A percentile compares a stretch with the other conserved stretches of the same genome.
phyloP scores from a whole-genome alignment of 2,888 invertebrate genomes.

The Nemurella pictetii region DNA sequence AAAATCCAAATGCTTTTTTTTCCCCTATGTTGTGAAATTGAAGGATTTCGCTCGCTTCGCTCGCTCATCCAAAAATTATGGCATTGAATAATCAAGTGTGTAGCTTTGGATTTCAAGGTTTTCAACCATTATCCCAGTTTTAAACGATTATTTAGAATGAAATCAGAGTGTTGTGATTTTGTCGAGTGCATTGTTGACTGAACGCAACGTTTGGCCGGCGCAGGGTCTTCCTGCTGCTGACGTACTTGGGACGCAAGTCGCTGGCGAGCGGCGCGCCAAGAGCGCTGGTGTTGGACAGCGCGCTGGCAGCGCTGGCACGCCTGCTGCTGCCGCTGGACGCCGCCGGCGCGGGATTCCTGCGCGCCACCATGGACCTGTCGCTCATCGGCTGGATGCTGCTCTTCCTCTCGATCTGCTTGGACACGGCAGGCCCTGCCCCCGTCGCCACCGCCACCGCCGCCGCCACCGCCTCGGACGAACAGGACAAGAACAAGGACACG shows the following conservation, averaged over 20 bases:
- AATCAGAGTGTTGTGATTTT: no score
- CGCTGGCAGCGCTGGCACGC: constrained; percentile 47
- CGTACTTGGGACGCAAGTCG: constrained; percentile 84
- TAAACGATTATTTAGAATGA: no score
- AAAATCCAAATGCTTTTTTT: no score
- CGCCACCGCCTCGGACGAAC: no score
- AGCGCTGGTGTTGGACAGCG: constrained; percentile 48
- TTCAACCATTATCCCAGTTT: no score
- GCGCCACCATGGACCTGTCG: constrained; percentile 64
- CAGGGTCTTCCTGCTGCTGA: constrained; percentile 82
- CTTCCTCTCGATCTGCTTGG: constrained; percentile 74
- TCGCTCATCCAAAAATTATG: no score
- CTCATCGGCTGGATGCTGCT: constrained; percentile 75
- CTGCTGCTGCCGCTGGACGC: constrained; percentile 45
- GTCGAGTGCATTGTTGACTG: neutral
- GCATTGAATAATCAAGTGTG: no score
- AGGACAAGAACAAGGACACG: neutral
- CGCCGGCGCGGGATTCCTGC: constrained; percentile 49
- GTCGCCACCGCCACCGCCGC: neutral
- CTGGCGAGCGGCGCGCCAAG: constrained; percentile 53
- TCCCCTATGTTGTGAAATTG: no score
- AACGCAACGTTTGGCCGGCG: neutral
- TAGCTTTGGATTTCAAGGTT: no score
- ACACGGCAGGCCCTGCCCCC: constrained; percentile 46
- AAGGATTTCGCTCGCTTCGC: no score